These are phyloP conservation scores for Melinopterus prodromus DNA, from an alignment of 2,888 invertebrate genomes.

Conservation along the genomic window DNA sequence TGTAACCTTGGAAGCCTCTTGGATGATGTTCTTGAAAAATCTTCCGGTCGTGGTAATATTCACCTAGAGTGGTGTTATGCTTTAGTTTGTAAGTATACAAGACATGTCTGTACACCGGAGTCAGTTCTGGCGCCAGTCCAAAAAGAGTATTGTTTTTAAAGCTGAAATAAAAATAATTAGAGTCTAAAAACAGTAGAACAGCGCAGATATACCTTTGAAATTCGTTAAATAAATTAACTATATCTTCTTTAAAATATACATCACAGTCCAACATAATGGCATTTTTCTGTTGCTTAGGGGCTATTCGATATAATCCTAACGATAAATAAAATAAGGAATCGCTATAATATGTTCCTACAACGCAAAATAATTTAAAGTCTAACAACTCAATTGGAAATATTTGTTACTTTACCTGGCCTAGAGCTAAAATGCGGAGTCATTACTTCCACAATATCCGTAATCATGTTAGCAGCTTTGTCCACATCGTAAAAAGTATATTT, in stretches of 20 bases:
- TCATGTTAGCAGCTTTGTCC: slow-evolving; percentile 65
- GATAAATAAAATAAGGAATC: slow-evolving; percentile 83
- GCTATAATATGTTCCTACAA: slow-evolving; percentile 74
- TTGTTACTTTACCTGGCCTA: slow-evolving; percentile 62
- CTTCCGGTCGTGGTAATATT: slow-evolving; percentile 57
- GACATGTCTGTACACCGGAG: slow-evolving; percentile 81
- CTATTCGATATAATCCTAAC: slow-evolving; percentile 74
- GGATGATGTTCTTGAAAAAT: slow-evolving; percentile 49
- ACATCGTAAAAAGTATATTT: slow-evolving; percentile 68
- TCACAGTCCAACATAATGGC: slow-evolving; percentile 82
- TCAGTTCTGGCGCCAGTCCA: slow-evolving; percentile 76
- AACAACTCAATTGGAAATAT: not conserved
- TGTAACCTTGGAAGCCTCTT: slow-evolving; percentile 77
- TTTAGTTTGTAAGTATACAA: slow-evolving; percentile 72
- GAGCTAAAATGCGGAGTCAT: slow-evolving; percentile 78
- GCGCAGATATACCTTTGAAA: slow-evolving; percentile 66
- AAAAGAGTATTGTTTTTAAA: slow-evolving; percentile 72
- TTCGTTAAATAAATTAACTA: slow-evolving; percentile 70
- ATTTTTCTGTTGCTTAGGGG: slow-evolving; percentile 66
- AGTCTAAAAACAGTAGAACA: slow-evolving; percentile 19
- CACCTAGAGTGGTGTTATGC: slow-evolving; percentile 69
- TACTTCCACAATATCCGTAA: slow-evolving; percentile 69
- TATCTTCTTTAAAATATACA: slow-evolving; percentile 74
- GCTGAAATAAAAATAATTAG: slow-evolving; percentile 46
- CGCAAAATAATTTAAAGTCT: slow-evolving; percentile 10